Evolutionary conservation across 2,888 invertebrate genomes (phyloP).

Genomic region (Oligia strigilis): DNA sequence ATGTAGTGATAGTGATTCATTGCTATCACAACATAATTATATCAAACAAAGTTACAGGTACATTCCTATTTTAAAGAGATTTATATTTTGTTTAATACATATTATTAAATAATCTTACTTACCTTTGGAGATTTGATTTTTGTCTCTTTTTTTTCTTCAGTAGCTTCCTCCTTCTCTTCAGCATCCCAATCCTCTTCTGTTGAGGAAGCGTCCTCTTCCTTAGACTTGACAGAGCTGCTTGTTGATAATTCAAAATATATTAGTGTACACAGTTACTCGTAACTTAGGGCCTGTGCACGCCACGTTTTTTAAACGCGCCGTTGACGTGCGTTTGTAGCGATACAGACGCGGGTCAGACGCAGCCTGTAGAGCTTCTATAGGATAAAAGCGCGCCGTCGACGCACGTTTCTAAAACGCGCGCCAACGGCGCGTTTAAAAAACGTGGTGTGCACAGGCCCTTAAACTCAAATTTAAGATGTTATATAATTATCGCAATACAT

Average conservation of each 20-base stretch:
- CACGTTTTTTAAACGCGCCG: too few species aligned
- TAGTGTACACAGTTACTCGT: constrained; percentile 26
- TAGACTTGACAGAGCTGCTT: constrained; percentile 85
- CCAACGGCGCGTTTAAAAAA: too few species aligned
- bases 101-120: constrained; percentile 9
- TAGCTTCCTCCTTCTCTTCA: constrained; percentile 85
- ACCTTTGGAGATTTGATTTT: constrained; percentile 87
- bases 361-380: too few species aligned
- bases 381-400: too few species aligned
- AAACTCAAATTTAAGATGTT: constrained; percentile 5
- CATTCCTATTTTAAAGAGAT: too few species aligned
- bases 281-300: not conserved
- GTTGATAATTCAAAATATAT: constrained; percentile 48
- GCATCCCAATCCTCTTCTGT: constrained; percentile 89
- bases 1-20: too few species aligned
- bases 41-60: too few species aligned
- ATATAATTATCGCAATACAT: constrained; percentile 30
- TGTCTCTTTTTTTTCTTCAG: constrained; percentile 84
- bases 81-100: not conserved
- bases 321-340: too few species aligned
- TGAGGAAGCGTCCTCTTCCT: constrained; percentile 87
- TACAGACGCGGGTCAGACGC: too few species aligned
- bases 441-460: too few species aligned
- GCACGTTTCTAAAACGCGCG: too few species aligned
- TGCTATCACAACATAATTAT: too few species aligned